Evolutionary conservation across 2,113 vertebrate genomes (phyloP), one percentile per base, ranked within the genome.

Genomic region (Sterrhoptilus dennistouni): DNA sequence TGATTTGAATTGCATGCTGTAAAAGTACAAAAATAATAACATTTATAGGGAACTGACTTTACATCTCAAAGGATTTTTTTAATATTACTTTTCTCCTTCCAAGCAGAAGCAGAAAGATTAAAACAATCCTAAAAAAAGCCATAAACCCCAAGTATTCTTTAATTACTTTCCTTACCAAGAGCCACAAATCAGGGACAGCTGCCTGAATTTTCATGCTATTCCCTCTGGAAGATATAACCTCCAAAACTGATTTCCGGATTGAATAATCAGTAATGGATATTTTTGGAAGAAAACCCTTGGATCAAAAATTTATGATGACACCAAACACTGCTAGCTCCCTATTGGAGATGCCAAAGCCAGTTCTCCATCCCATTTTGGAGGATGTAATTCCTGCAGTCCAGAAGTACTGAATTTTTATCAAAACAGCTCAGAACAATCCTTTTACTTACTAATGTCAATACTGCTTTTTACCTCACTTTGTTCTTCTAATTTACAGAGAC

Each of bases 401-500:
- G 72, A 78, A 90, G 31, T 47, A 68, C 56, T 42, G 80, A 89
- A 72, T 93, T 95, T 93, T 93, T 92, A 93, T 87, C 83, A 82
- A 90, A 96, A 92, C 68, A 86, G 64, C 77, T 57, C 71, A 35
- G 56, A 53, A 76, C 86, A 84, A 65, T 89, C 72, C 93, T 84
- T 86, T 94, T 96, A 90, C 92, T 95, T 92, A 78, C 83, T 66
- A 81, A 83, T 76, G 92, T 90, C 96, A 91, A 93, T 96, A 93
- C 42, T 79, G 77, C 31, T 94, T 96, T 92, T 96, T 87, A 78
- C 64, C 83, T 96, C 83, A 89, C 86, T 94, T 96, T 89, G 83
- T 93, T 87, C 72, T 90, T 57, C 80, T 94, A 97, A 94, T 95
- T 93, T 96, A 95, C 88, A 87, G 95, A 78, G 77, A 83, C 90